Percentiles rank a stretch among this genome's conserved stretches.
These are phyloP conservation scores for Tauraco erythrolophus DNA, from an alignment of 2,113 vertebrate genomes.

Conservation along the genomic window DNA sequence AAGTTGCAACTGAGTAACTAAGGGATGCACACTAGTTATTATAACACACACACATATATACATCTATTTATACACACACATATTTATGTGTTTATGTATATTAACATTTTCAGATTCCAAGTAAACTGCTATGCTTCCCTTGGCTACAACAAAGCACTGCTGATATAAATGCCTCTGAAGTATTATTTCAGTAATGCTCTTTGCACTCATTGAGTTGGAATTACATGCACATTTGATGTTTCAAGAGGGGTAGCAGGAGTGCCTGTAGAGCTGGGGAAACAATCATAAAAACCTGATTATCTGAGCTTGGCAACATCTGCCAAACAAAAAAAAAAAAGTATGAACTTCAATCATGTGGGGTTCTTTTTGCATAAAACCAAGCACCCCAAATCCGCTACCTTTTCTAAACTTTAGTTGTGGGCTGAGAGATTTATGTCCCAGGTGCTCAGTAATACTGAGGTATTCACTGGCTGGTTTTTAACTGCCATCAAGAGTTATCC, in stretches of 20 bases:
- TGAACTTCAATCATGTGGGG: accelerated
- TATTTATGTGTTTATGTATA: not conserved
- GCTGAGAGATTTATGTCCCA: not conserved
- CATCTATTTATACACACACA: not conserved
- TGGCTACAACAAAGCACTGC: not conserved
- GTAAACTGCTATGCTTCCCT: not conserved
- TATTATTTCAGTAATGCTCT: not conserved
- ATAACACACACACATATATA: not conserved
- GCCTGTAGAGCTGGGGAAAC: not conserved
- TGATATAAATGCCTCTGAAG: not conserved
- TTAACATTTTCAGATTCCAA: not conserved
- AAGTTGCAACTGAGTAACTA: not conserved
- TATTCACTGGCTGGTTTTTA: not conserved
- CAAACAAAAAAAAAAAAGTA: not conserved
- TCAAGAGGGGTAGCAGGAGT: not conserved
- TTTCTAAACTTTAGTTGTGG: not conserved
- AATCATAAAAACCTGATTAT: not conserved
- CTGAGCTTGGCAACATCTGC: not conserved
- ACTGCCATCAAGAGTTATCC: not conserved
- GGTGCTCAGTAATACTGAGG: not conserved
- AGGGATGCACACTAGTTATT: not conserved
- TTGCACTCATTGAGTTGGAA: not conserved
- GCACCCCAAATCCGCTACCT: not conserved
- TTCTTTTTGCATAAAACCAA: not conserved
- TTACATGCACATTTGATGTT: not conserved